Evolutionary conservation across 2,113 vertebrate species (phyloP).

Genomic region (Macroglossus sobrinus): DNA sequence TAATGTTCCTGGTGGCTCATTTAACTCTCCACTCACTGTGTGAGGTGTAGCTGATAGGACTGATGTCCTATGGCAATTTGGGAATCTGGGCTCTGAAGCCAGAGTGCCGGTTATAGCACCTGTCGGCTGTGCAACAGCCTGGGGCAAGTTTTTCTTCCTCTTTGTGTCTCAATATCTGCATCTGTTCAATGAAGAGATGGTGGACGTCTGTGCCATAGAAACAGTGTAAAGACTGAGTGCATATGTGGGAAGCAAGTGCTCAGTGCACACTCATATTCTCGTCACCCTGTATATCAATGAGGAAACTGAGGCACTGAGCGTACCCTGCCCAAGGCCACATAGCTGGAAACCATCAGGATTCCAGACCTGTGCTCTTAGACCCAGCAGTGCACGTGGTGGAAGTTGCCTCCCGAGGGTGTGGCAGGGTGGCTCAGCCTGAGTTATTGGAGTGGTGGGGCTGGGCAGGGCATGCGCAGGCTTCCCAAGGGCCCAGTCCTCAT

Average conservation of each 20-base stretch:
- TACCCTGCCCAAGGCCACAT: accelerated
- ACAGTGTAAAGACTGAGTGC: not conserved
- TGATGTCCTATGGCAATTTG: accelerated
- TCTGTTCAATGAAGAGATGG: not conserved
- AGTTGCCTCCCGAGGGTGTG: not conserved
- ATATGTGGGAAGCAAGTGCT: not conserved
- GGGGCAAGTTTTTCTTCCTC: not conserved
- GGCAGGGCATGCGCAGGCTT: not conserved
- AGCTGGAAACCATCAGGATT: not conserved
- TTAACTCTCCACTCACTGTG: not conserved
- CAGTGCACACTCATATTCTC: accelerated
- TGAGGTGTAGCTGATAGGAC: not conserved
- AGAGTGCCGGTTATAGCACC: too few species aligned
- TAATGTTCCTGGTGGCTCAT: not conserved
- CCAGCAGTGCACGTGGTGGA: not conserved
- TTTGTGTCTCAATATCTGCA: not conserved
- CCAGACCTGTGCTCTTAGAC: not conserved
- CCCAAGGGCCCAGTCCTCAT: too few species aligned
- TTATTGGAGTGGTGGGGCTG: not conserved
- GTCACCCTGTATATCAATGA: not conserved
- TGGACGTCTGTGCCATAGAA: accelerated
- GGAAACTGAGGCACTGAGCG: not conserved
- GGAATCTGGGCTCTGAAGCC: not conserved
- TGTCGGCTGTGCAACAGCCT: not conserved
- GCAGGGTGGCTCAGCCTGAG: not conserved